Base-by-base conservation (phyloP, 2,113 vertebrate genomes). In the Proterorhinus semilunaris region DNA sequence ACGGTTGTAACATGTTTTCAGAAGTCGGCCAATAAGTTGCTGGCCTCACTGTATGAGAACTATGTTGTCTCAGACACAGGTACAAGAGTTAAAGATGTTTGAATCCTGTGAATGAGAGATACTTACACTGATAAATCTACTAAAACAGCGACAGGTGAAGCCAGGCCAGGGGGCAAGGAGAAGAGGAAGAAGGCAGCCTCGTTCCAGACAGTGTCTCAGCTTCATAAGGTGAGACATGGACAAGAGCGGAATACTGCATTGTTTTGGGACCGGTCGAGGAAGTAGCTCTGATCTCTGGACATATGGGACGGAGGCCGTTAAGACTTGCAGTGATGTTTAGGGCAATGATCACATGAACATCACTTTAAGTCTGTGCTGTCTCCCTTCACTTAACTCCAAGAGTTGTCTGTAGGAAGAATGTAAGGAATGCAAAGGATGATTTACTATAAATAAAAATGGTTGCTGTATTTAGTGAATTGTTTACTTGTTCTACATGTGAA, bases 301-400 rank as follows among this genome's bases (percentile, higher is more conserved):
- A 61, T 48, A 59, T 46, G 88, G 82, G 88, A 81, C 6, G 76
- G 92, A 92, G 91, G 81, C 81, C 83, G 96, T 98, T 98, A 98
- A 98, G 96, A 98, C 96, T 98, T 98, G 96, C 95, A 98, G 96
- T 98, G 96, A 97, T 98, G 96, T 98, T 98, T 98, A 97, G 95
- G 92, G 94, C 89, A 92, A 90, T 95, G 91, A 94, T 94, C 91
- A 94, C 93, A 96, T 99, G 96, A 99, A 99, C 97, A 99, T 99
- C 97, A 99, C 96, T 97, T 96, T 97, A 98, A 99, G 97, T 99
- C 97, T 98, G 96, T 97, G 95, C 97, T 98, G 91, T 93, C 92
- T 96, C 94, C 92, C 85, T 88, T 91, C 92, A 91, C 88, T 68
- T 63, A 15, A 68, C 82, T 11, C 64, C 85, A 45, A 7, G 44